A percentile compares a stretch with the other conserved stretches of the same genome.
These are phyloP conservation scores for Zaprionus camerounensis DNA, from an alignment of 1,140 invertebrate species.

Conservation along the genomic window DNA sequence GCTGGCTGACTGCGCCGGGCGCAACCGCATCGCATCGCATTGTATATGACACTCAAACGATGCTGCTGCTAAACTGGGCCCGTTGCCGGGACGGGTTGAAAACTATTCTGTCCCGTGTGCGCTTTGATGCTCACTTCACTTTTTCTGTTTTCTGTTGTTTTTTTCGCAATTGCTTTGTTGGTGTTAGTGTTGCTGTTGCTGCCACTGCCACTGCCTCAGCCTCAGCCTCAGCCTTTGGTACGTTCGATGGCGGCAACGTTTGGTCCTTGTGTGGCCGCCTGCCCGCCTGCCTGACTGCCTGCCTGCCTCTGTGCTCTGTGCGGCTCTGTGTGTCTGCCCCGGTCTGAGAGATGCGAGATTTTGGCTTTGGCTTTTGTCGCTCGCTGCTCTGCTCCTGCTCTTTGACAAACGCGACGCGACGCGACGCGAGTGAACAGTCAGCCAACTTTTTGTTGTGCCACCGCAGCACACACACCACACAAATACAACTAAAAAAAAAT, in stretches of 20 bases:
- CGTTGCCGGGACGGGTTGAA: conserved; percentile 70
- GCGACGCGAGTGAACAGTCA: conserved; percentile 77
- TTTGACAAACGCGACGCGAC: conserved; percentile 80
- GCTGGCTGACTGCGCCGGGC: conserved; percentile 27
- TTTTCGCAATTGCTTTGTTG: conserved; percentile 70
- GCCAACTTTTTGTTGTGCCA: conserved; percentile 72
- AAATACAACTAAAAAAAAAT: conserved; percentile 50
- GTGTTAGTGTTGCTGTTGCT: conserved; percentile 41
- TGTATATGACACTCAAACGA: conserved; percentile 60
- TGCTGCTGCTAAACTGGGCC: conserved; percentile 43
- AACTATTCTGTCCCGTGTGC: conserved; percentile 76
- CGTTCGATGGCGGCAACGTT: conserved; percentile 76
- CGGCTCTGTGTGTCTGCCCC: conserved; percentile 38
- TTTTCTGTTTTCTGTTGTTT: conserved; percentile 41
- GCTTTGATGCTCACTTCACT: conserved; percentile 81
- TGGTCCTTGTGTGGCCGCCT: conserved; percentile 67
- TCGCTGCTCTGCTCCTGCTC: conserved; percentile 62
- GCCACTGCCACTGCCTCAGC: conserved; percentile 2
- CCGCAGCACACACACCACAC: conserved; percentile 23
- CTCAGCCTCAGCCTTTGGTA: conserved; percentile 38
- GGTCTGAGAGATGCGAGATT: conserved; percentile 63
- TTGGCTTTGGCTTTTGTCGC: conserved; percentile 83
- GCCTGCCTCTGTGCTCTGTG: conserved; percentile 13
- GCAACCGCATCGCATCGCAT: conserved; percentile 40
- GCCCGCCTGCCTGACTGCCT: conserved; percentile 1